A percentile compares a stretch with the other conserved stretches of the same genome.
Conservation (phyloP, 1,140 invertebrate species). For the Riptortus pedestris region DNA sequence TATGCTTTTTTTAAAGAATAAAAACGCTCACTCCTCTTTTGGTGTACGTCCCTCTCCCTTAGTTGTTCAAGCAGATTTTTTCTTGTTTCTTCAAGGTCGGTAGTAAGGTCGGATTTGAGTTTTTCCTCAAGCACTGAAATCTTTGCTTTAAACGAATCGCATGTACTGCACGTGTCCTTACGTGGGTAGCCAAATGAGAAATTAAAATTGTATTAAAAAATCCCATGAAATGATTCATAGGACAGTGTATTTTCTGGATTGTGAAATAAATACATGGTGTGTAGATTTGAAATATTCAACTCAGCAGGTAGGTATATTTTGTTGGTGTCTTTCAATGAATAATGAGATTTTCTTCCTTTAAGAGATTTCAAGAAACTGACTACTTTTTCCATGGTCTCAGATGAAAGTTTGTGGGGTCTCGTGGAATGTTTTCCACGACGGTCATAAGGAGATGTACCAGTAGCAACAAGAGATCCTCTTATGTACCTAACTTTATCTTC, state of each 20-base stretch:
- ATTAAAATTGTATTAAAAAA: conserved; percentile 24
- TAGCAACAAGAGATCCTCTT: neutral
- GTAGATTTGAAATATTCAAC: neutral
- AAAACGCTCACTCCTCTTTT: neutral
- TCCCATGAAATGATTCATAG: conserved; percentile 1
- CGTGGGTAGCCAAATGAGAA: conserved; percentile 23
- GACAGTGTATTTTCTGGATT: neutral
- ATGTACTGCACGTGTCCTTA: conserved; percentile 20
- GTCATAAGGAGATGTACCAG: neutral
- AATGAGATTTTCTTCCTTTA: neutral
- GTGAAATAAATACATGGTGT: neutral
- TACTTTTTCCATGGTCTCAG: neutral
- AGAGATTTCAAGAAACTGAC: neutral
- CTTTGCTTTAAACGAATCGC: conserved; percentile 22
- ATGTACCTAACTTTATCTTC: neutral
- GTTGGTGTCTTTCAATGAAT: neutral
- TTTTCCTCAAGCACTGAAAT: neutral
- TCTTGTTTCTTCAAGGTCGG: neutral
- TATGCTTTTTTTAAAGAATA: neutral
- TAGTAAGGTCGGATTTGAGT: neutral
- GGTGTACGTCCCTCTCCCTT: neutral
- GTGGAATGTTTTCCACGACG: neutral
- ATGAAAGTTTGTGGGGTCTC: neutral
- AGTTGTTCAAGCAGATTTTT: neutral
- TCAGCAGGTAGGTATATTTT: neutral